Percentiles rank a stretch among this genome's conserved stretches.
Conservation (phyloP, 2,797 vertebrate genomes). For the Lycodopsis pacificus region DNA sequence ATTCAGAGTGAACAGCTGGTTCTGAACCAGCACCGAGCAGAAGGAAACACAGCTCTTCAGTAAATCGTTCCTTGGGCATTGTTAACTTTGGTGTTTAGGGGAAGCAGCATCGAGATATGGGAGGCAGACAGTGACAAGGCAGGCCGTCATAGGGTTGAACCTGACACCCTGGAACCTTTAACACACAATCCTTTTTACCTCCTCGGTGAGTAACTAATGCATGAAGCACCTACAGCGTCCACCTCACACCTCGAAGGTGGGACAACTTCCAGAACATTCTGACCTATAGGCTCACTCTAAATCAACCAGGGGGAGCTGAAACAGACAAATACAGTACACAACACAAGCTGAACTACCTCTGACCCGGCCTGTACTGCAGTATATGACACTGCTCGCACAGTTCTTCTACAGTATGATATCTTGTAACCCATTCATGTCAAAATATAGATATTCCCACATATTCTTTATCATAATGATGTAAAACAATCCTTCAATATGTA, state of each 20-base stretch:
- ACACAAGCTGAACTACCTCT: not conserved
- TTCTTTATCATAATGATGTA: not conserved
- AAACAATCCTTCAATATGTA: not conserved
- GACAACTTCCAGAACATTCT: conserved; percentile 15
- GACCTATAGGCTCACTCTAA: not conserved
- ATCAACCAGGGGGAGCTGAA: not conserved
- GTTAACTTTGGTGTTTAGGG: not conserved
- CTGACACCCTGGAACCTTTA: conserved; percentile 33
- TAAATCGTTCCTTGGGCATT: not conserved
- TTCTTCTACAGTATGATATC: not conserved
- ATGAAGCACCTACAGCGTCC: conserved; percentile 11
- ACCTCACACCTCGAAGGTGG: conserved; percentile 1
- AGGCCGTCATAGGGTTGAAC: conserved; percentile 27
- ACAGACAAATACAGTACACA: not conserved
- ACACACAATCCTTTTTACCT: conserved; percentile 32
- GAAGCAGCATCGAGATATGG: conserved; percentile 1
- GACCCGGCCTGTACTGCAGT: not conserved
- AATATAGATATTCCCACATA: not conserved
- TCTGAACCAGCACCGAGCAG: not conserved
- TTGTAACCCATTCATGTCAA: not conserved
- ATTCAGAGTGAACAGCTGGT: not conserved
- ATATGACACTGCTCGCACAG: not conserved
- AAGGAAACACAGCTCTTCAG: not conserved
- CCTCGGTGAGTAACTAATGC: conserved; percentile 16
- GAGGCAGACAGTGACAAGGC: conserved; percentile 19